Evolutionary conservation across 1,140 invertebrate species (phyloP), one percentile per base, ranked within the genome.

Genomic region (Drosophila triauraria): DNA sequence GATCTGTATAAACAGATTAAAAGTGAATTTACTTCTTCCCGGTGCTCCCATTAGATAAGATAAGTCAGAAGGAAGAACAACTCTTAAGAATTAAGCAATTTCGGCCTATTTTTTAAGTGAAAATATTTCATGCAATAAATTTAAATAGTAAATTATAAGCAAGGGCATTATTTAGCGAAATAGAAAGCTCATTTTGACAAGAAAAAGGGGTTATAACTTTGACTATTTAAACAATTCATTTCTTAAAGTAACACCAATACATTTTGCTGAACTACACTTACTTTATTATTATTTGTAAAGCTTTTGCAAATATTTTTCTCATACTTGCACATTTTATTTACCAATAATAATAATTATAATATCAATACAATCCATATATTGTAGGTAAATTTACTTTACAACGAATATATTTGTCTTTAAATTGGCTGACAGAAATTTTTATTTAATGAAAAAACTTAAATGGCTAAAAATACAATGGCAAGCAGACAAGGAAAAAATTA

Each of bases 1-100:
- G 20, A 30, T 67, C 50, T 82, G 69, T 83, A 79, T 64, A 38
- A 70, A 67, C 40, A 64, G 62, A 67, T 61, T 64, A 50, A 56
- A 76, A 71, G 43, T 46, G 61, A 59, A 51, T 75, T 64, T 25
- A 57, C 35, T 20, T 32, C 38, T 75, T 75, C 30, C 58, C 27
- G 23, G 32, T 57, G 35, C 9, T 42, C 15, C 10, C 17, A 23
- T 58, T 15, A 6, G 54, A 76, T 62, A 58, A 71, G 65, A 51
- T 47, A 48, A 53, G 44, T 27, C 23, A 6, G 30, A 70, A 27
- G 20, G 20, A 35, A 27, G 44, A 71, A 71, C 6, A 40, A 12
- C 1, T 8, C 9, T 54, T 70, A 46, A 48, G 23, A 30, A 12
- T 1, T 8, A 59, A 1, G 17, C 50, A 35, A 54, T 7, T 15